A percentile compares a stretch with the other conserved stretches of the same genome.
These are phyloP conservation scores for Enteromius paludinosus DNA, from an alignment of 2,797 vertebrate species.

Conservation along the genomic window DNA sequence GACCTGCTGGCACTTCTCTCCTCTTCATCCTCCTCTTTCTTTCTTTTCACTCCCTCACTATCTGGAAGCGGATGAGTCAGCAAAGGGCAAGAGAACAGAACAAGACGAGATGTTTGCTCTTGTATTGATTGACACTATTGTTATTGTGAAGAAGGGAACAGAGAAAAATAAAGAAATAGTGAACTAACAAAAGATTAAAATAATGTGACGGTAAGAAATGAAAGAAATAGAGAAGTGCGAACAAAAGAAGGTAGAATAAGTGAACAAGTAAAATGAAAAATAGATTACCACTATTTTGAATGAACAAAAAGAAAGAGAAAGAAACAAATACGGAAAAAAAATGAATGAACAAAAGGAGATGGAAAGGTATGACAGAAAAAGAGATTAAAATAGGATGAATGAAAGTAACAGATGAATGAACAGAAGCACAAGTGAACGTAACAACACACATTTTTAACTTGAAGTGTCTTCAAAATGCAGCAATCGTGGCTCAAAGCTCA, in stretches of 20 bases:
- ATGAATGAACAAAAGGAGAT: not conserved
- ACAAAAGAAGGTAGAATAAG: not conserved
- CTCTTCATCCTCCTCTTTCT: not conserved
- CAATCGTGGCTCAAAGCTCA: not conserved
- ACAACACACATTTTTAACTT: not conserved
- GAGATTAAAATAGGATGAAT: not conserved
- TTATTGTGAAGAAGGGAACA: not conserved
- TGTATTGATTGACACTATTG: constrained; percentile 8
- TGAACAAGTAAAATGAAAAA: not conserved
- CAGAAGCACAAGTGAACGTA: not conserved
- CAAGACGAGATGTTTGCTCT: not conserved
- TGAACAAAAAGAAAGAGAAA: not conserved
- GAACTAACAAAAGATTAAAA: not conserved
- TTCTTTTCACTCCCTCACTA: not conserved
- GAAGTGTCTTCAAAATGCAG: not conserved
- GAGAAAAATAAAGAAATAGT: not conserved
- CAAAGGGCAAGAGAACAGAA: not conserved
- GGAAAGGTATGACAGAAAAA: not conserved
- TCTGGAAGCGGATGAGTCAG: constrained; percentile 21
- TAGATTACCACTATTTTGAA: no score
- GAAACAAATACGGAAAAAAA: not conserved
- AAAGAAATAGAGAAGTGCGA: not conserved
- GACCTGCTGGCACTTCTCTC: constrained; percentile 73
- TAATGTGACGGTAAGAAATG: not conserved
- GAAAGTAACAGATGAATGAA: not conserved